Base-by-base conservation (phyloP, 2,888 invertebrate genomes). In the Phania funesta region DNA sequence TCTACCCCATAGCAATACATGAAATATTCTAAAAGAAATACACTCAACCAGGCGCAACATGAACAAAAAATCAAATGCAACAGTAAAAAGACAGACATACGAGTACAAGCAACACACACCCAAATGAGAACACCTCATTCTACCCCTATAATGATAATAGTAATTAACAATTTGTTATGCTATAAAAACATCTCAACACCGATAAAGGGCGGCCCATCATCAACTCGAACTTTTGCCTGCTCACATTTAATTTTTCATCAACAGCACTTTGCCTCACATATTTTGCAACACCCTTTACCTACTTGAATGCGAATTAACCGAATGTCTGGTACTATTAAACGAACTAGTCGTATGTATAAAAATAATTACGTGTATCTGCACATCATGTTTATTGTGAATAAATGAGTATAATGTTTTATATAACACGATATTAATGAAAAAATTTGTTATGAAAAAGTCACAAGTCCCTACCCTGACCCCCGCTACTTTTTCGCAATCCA, bases 401-500 rank as follows among this genome's bases (percentile, higher is more conserved):
- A 73, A 44, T 67, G 71, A 54, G 44, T 67, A 54, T 46, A 71
- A 76, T 22, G 52, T 71, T 73, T 41, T 62, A 60, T 54, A 56
- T 62, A 67, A 81, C 77, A 81, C 52, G 77, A 62, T 62, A 81
- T 73, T 67, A 62, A 81, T 77, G 62, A 81, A 81, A 77, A 76
- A 54, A 35, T 32, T 44, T 62, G 38, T 73, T 62, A 41, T 68
- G 29, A 73, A 81, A 60, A 46, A 68, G 46, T 16, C 54, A 76
- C 41, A 44, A 20, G 32, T 16, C 48, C 48, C 35, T 35, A 20
- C 26, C 16, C 24, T 3, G n/a, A n/a, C n/a, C n/a, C n/a, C n/a
- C n/a, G n/a, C n/a, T n/a, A n/a, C n/a, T n/a, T n/a, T n/a, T n/a
- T n/a, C n/a, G n/a, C n/a, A n/a, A n/a, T n/a, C n/a, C n/a, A n/a